These are phyloP conservation scores for Xyliphius kryptos DNA, from an alignment of 2,113 vertebrate genomes.

Conservation along the genomic window DNA sequence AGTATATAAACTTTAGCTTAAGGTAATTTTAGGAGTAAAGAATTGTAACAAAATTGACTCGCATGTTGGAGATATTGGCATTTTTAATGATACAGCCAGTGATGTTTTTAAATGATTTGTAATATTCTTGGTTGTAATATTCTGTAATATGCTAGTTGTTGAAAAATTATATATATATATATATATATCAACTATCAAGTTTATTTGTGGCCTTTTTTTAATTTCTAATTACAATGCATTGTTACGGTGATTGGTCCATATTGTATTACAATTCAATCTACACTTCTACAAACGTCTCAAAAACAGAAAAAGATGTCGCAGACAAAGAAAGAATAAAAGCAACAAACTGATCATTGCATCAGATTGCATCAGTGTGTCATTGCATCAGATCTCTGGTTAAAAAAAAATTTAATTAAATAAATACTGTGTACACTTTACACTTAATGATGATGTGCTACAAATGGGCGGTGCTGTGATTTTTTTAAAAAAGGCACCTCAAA, in stretches of 20 bases:
- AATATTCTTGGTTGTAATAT: too few species aligned
- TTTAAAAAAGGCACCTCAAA: neutral
- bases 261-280: neutral
- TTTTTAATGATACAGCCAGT: too few species aligned
- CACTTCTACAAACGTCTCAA: neutral
- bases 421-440: constrained; percentile 8
- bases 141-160: too few species aligned
- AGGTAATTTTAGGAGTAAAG: too few species aligned
- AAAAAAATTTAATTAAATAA: constrained; percentile 13
- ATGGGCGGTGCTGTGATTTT: constrained; percentile 9
- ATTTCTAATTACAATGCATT: neutral
- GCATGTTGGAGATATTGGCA: too few species aligned
- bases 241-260: neutral
- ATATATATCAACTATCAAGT: too few species aligned
- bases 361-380: constrained; percentile 19
- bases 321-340: constrained; percentile 12
- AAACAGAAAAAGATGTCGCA: neutral
- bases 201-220: too few species aligned
- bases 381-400: constrained; percentile 5
- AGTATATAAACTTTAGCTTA: too few species aligned
- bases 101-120: too few species aligned
- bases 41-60: too few species aligned
- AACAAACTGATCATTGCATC: constrained; percentile 22
- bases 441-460: constrained; percentile 12
- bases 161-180: too few species aligned